These are phyloP conservation scores for Chloromyia formosa DNA, from an alignment of 2,888 invertebrate species.

Conservation along the genomic window DNA sequence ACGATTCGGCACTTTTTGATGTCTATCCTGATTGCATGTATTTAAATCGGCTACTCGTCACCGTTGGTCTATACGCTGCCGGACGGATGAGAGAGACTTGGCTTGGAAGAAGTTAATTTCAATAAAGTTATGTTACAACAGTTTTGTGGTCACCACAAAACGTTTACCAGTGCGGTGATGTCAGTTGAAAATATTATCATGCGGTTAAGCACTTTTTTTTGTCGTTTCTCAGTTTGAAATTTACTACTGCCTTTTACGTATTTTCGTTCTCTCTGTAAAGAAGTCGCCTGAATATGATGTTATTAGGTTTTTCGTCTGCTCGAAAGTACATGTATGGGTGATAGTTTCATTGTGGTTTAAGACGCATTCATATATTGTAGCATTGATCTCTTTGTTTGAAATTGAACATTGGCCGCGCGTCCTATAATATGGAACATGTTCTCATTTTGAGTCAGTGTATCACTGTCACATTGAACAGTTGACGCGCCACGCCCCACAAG, in stretches of 20 bases:
- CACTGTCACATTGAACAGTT: too few species aligned
- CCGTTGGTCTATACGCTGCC: constrained; percentile 10
- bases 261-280: background rate
- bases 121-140: constrained; percentile 36
- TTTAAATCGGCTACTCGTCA: constrained; percentile 28
- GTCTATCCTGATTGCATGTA: constrained; percentile 37
- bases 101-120: constrained; percentile 42
- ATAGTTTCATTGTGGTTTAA: background rate
- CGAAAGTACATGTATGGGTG: background rate
- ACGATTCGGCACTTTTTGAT: constrained; percentile 50
- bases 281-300: background rate
- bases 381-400: too few species aligned
- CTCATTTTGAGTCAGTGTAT: too few species aligned
- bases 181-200: constrained; percentile 30
- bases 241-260: background rate
- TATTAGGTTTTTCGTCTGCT: background rate
- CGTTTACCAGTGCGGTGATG: constrained; percentile 27
- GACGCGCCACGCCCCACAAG: too few species aligned
- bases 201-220: constrained; percentile 25
- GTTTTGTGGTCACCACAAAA: constrained; percentile 32
- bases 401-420: too few species aligned
- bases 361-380: too few species aligned
- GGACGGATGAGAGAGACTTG: background rate
- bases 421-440: too few species aligned
- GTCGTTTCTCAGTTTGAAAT: background rate